A percentile compares a stretch with the other conserved stretches of the same genome.
These are phyloP conservation scores for Odontamblyopus rebecca DNA, from an alignment of 2,797 vertebrate species.

Conservation along the genomic window DNA sequence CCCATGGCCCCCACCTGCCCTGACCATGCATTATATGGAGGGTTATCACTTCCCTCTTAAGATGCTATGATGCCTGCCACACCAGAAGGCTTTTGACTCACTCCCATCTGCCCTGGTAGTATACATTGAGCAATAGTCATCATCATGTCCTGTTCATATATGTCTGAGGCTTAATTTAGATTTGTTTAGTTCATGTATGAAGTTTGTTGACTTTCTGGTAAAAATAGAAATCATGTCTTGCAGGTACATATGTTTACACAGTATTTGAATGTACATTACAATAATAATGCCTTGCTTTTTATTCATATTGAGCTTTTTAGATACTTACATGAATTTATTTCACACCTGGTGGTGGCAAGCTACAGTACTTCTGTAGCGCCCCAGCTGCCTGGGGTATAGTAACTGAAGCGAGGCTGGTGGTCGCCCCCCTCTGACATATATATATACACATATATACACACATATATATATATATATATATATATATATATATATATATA, in stretches of 20 bases:
- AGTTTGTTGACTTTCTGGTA: not conserved
- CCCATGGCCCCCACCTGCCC: conserved; percentile 79
- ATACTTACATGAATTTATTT: not conserved
- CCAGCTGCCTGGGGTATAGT: not conserved
- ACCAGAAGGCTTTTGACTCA: conserved; percentile 86
- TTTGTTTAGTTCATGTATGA: conserved; percentile 3
- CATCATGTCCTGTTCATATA: conserved; percentile 56
- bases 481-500: too few species aligned
- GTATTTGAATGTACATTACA: not conserved
- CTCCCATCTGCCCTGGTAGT: conserved; percentile 80
- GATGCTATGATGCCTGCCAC: conserved; percentile 66
- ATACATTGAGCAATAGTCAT: conserved; percentile 68
- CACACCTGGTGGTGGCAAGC: not conserved
- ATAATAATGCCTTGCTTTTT: not conserved
- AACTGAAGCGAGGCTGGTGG: too few species aligned
- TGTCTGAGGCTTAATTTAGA: conserved; percentile 41
- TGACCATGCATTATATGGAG: conserved; percentile 66
- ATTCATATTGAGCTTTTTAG: not conserved
- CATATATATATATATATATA: too few species aligned
- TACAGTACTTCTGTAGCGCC: too few species aligned
- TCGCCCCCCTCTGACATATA: too few species aligned
- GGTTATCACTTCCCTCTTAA: conserved; percentile 58
- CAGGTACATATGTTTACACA: not conserved
- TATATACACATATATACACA: too few species aligned
- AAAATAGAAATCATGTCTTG: not conserved